A percentile compares a stretch with the other conserved stretches of the same genome.
Conservation (phyloP, 2,797 vertebrate genomes). For the Triplophysa bombifrons region DNA sequence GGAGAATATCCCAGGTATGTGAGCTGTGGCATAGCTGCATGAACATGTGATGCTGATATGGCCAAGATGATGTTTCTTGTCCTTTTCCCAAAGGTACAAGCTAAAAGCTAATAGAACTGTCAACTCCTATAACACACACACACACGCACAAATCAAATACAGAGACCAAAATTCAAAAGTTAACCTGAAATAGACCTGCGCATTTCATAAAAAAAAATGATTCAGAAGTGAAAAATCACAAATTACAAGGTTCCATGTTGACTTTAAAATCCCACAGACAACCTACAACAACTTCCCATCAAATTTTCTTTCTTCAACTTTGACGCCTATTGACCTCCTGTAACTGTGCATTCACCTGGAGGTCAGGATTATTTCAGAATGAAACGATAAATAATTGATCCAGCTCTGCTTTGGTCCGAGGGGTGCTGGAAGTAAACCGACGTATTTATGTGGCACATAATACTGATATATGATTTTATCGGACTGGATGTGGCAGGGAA, state of each 20-base stretch:
- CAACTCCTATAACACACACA: background rate
- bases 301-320: background rate
- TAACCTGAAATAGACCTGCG: too few relatives aligned
- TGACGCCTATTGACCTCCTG: slow-evolving; percentile 42
- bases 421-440: slow-evolving; percentile 38
- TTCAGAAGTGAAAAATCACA: too few relatives aligned
- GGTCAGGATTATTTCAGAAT: slow-evolving; percentile 54
- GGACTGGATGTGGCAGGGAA: slow-evolving; percentile 21
- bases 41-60: too few relatives aligned
- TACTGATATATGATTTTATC: slow-evolving; percentile 45
- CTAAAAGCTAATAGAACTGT: background rate
- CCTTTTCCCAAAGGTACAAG: background rate
- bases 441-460: slow-evolving; percentile 49
- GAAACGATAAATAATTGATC: slow-evolving; percentile 62
- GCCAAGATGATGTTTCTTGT: background rate
- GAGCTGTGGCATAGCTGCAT: background rate
- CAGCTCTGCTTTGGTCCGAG: slow-evolving; percentile 3
- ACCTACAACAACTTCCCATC: background rate
- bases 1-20: background rate
- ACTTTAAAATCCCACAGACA: background rate
- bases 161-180: background rate
- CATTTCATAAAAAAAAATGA: background rate
- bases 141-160: background rate
- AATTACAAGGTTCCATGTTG: background rate
- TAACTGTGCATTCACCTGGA: slow-evolving; percentile 38